Conservation (phyloP, 2,113 vertebrate species). For the Cynopterus brachyotis region DNA sequence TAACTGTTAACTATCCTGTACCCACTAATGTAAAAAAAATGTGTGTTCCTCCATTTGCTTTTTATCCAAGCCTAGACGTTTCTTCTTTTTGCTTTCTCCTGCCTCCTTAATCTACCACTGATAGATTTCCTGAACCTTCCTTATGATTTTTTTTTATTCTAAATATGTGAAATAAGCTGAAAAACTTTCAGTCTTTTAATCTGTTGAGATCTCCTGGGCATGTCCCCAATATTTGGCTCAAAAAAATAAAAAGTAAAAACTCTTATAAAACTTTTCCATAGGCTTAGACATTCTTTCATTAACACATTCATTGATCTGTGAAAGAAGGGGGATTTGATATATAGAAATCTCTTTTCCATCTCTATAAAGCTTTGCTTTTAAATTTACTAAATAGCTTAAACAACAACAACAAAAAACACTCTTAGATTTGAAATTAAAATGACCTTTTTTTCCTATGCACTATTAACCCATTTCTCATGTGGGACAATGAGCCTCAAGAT, state of each 20-base stretch:
- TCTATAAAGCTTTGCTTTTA: not conserved
- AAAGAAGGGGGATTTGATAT: not conserved
- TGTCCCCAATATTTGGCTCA: not conserved
- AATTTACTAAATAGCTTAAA: not conserved
- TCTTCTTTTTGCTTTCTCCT: not conserved
- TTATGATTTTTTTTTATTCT: not conserved
- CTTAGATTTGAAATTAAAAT: conserved; percentile 10
- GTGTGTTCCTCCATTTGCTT: not conserved
- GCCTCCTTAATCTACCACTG: not conserved
- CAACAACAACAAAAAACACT: not conserved
- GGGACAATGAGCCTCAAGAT: not conserved
- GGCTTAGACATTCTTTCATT: not conserved
- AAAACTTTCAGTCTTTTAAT: not conserved
- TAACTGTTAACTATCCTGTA: not conserved
- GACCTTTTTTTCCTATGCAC: not conserved
- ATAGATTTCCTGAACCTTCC: not conserved
- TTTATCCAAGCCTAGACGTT: not conserved
- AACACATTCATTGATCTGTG: not conserved
- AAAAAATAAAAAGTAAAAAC: not conserved
- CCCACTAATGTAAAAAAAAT: no score
- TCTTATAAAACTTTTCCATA: not conserved
- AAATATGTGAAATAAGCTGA: not conserved
- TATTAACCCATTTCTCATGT: not conserved
- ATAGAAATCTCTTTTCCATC: not conserved
- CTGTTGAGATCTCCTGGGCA: not conserved